Conservation (phyloP, 1,140 invertebrate genomes). For the Bacillus rossius region DNA sequence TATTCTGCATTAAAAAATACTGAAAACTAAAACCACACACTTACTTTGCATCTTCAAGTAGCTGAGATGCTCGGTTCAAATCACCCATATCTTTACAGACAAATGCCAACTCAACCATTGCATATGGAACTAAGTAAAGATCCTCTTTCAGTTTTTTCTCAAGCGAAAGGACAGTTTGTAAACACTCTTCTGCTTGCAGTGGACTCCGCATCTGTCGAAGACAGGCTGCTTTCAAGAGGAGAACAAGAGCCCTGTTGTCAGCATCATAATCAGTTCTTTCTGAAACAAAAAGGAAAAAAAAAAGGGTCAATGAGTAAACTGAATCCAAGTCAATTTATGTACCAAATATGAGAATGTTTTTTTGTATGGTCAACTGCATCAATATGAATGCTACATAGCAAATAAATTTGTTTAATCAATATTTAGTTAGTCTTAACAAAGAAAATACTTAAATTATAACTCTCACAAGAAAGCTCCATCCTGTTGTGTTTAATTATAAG, state of each 20-base stretch:
- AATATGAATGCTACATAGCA: no score
- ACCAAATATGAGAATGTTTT: no score
- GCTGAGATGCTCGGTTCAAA: constrained; percentile 57
- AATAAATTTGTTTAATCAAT: no score
- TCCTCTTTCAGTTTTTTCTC: constrained; percentile 80
- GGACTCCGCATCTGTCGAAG: constrained; percentile 65
- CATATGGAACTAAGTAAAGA: constrained; percentile 79
- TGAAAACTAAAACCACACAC: constrained; percentile 12
- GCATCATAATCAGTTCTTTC: constrained; percentile 53
- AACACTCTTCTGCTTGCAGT: constrained; percentile 69
- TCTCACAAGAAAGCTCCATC: no score
- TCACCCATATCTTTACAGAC: constrained; percentile 64
- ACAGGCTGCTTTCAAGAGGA: constrained; percentile 79
- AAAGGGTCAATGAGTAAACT: no score
- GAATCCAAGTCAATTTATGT: no score
- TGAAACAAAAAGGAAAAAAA: constrained; percentile 17
- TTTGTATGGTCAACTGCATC: no score
- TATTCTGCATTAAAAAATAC: no score
- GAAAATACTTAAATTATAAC: no score
- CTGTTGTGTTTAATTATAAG: no score
- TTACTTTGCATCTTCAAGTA: constrained; percentile 82
- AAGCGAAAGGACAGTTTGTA: constrained; percentile 58
- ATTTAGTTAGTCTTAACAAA: no score
- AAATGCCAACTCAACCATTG: constrained; percentile 79
- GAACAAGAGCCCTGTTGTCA: constrained; percentile 73